Base-by-base conservation (phyloP, 2,113 vertebrate genomes). In the Ardeotis arabs region DNA sequence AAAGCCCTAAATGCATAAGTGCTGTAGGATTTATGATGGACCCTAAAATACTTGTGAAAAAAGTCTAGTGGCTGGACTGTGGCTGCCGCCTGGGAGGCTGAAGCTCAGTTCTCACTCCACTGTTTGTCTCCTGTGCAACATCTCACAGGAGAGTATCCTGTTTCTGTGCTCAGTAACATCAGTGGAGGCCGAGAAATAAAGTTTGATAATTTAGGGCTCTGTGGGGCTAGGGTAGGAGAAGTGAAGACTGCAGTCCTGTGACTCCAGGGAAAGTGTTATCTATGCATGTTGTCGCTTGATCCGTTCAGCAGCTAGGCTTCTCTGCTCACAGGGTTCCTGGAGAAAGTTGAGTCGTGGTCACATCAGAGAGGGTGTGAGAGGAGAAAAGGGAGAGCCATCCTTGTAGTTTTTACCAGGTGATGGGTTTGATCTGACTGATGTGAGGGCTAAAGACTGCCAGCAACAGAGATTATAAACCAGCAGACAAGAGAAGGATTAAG, bases 291-390 rank as follows among this genome's bases (percentile, higher is more conserved):
- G 20, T n/a, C 49, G 7, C 49, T 68, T 69, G 14, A 69, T 22
- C 25, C 24, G 78, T 69, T 56, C 33, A 74, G 56, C 59, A 70
- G 12, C 14, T 45, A 63, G 7, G 18, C 10, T 47, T 25, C 10
- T 58, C 35, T 89, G 14, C 56, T 75, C 21, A 33, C 9, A 67
- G 12, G 4, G 4, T 8, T 58, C 14, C 27, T 86, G 52, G 14
- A 72, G 41, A 69, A 50, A 12, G 27, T 29, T 0, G 0, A 31
- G 7, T 52, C 17, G 14, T 10, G 31, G 31, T 50, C 24, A 15
- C 18, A 35, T 35, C 45, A 56, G 19, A 93, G 22, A 4, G 9
- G 4, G 12, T 63, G 29, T 15, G 49, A 44, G 62, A 53, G 14
- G 9, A 50, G 39, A 67, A 52, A 72, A 76, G 7, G 20, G 18